These are phyloP conservation scores for Crotalus horridus DNA, from an alignment of 2,113 vertebrate genomes.

Conservation along the genomic window DNA sequence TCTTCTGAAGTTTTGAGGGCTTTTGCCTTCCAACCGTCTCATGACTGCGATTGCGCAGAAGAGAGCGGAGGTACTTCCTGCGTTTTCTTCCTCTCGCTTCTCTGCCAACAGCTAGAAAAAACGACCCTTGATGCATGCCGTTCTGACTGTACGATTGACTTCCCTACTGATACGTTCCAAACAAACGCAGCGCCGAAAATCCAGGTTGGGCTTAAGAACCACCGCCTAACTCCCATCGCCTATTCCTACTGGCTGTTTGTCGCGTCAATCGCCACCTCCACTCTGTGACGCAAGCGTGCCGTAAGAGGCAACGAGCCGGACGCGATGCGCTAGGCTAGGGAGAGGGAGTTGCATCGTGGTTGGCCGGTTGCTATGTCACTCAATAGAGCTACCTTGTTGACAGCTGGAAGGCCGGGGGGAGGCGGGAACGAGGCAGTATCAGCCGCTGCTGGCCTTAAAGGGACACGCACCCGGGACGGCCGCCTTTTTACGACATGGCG, in stretches of 20 bases:
- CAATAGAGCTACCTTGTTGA: not conserved
- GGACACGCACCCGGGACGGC: rapidly evolving
- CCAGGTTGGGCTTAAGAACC: rapidly evolving
- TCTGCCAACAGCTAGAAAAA: too few relatives aligned
- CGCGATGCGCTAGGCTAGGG: too few relatives aligned
- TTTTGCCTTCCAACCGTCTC: not conserved
- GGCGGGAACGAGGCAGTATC: not conserved
- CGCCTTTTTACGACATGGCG: not conserved
- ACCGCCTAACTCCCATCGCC: not conserved
- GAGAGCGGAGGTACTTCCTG: rapidly evolving
- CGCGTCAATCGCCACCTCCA: rapidly evolving
- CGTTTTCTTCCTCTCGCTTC: not conserved
- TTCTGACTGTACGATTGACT: not conserved
- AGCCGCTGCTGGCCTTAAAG: constrained; percentile 41
- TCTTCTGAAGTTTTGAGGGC: not conserved
- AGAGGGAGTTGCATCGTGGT: not conserved
- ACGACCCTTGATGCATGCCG: not conserved
- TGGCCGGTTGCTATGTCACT: not conserved
- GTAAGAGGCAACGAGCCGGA: rapidly evolving
- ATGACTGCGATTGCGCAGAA: constrained; percentile 10
- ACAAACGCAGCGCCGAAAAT: not conserved
- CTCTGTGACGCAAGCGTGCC: rapidly evolving
- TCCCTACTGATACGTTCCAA: not conserved
- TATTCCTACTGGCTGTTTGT: rapidly evolving
- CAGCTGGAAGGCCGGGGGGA: not conserved